Evolutionary conservation across 2,888 invertebrate species (phyloP), one percentile per base, ranked within the genome.

Genomic region (Tiphia femorata): DNA sequence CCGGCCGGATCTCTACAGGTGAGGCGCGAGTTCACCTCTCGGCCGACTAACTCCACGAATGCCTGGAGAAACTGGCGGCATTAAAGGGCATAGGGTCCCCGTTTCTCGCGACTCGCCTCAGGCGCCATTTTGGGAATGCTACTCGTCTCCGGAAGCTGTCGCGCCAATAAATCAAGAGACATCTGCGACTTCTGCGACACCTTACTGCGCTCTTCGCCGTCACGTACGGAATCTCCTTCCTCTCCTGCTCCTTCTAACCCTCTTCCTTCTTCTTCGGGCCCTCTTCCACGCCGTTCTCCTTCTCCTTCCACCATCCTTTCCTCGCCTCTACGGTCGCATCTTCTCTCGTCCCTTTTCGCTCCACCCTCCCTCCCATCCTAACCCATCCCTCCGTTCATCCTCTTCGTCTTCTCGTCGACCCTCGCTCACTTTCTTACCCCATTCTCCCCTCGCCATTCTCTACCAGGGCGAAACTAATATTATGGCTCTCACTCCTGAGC

Each of bases 121-220:
- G 53, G n/a, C 59, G 63, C 74, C 73, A 73, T 75, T 76, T 74
- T 70, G 65, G 53, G 67, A 63, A 75, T 76, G 68, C 69, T 59
- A 67, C 76, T 76, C 74, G 76, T 77, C 77, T 70, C 58, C 69
- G 70, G 73, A 78, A 78, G 73, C 77, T 78, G 77, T 77, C 77
- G 77, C 77, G 59, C 77, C 75, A 70, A 78, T 78, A 78, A 78
- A 78, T 78, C 77, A 78, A 74, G 77, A 74, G 77, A 77, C 77
- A 78, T 77, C 77, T 78, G 77, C 74, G 74, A 77, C 77, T 77
- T 75, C 61, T 70, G 65, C 64, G 58, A 64, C 67, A 67, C 69
- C 72, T 67, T 67, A 64, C 71, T 68, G 58, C 55, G 55, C 62
- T 46, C 53, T 35, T 54, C 55, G 43, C 38, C 67, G 67, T 67